These are phyloP conservation scores for Rousettus madagascariensis DNA, from an alignment of 2,797 vertebrate genomes.

Conservation along the genomic window DNA sequence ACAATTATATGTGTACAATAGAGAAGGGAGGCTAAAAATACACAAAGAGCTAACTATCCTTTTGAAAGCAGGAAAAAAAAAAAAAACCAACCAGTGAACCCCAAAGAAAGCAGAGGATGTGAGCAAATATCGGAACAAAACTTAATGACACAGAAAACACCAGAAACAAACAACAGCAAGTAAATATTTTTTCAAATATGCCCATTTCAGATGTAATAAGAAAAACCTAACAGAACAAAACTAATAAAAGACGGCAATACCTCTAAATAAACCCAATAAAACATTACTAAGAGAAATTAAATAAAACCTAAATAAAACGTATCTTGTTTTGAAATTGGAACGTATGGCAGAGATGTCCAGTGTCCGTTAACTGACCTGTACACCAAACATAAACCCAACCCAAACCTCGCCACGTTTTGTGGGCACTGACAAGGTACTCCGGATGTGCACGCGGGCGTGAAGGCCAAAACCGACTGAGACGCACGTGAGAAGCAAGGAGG, in stretches of 20 bases:
- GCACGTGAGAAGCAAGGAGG: not conserved
- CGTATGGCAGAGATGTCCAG: not conserved
- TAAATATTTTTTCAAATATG: not conserved
- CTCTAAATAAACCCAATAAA: not conserved
- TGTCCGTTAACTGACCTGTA: not conserved
- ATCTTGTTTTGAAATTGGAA: not conserved
- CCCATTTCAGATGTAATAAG: not conserved
- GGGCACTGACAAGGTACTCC: not conserved
- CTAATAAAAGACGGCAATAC: not conserved
- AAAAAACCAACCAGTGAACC: not conserved
- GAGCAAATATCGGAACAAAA: not conserved
- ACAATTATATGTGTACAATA: not conserved
- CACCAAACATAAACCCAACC: not conserved
- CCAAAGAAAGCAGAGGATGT: not conserved
- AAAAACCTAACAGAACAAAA: not conserved
- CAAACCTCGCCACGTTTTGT: not conserved
- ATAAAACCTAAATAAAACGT: not conserved
- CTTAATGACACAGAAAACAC: not conserved
- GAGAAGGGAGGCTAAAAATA: not conserved
- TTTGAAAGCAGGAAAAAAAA: not conserved
- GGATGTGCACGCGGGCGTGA: not conserved
- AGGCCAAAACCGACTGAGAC: not conserved
- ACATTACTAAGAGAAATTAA: not conserved
- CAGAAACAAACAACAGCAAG: not conserved
- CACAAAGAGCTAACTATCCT: not conserved